Base-by-base conservation (phyloP, 2,888 invertebrate genomes). In the Gortyna flavago region DNA sequence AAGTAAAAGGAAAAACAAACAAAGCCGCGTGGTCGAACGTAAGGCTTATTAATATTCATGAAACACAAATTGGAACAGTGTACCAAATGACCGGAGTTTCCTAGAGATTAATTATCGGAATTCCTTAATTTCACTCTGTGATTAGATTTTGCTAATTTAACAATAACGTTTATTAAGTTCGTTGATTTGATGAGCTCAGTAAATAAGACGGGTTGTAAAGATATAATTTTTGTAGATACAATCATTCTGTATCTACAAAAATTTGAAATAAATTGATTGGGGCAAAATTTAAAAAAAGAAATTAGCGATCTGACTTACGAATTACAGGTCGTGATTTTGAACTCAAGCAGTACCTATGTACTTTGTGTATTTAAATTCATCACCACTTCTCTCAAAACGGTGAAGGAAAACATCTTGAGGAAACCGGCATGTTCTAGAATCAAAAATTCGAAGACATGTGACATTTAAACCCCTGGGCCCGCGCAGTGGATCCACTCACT, bases 31-130 rank as follows among this genome's bases (percentile, higher is more conserved):
- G 80, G 78, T 65, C 69, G 78, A 79, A 72, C 80, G 72, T 72
- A 72, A 67, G 72, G 82, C 86, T 87, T 83, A 91, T 94, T 93
- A 94, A 93, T 94, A 94, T 94, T 94, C 94, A 94, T 93, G 92
- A 93, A 92, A 90, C 86, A 89, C 91, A 92, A 93, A 94, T 93
- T 94, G 93, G 91, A 91, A 89, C 87, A 91, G 89, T 89, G 90
- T 88, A 90, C 90, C 88, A 92, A 94, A 93, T 92, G 93, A 91
- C 91, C 90, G 88, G 90, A 90, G 89, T 91, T 90, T 86, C 88
- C 81, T 77, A 81, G 85, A 92, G 91, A 94, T 94, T 93, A 93
- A 92, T 91, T 92, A 93, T 92, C 91, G 90, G 91, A 90, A 93
- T 93, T 93, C 91, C 93, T 92, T 92, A 92, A 92, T 92, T 92